A percentile compares a stretch with the other conserved stretches of the same genome.
Evolutionary conservation across 2,113 vertebrate genomes (phyloP).

Genomic region (Phrynocephalus versicolor): DNA sequence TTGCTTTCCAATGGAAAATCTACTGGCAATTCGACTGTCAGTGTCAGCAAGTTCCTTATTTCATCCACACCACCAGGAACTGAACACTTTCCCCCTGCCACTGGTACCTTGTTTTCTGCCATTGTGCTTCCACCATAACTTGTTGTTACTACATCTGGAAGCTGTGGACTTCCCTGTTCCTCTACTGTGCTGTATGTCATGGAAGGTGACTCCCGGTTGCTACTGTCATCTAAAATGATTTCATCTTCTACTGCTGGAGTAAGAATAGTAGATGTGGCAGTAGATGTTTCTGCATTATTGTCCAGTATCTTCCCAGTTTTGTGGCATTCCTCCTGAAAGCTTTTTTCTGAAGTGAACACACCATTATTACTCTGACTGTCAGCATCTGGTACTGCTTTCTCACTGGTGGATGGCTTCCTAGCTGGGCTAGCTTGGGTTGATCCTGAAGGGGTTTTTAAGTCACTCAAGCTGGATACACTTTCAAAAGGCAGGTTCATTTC

Average conservation of each 20-base stretch:
- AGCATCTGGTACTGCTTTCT: slow-evolving; percentile 45
- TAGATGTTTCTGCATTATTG: slow-evolving; percentile 18
- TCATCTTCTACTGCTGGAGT: slow-evolving; percentile 1
- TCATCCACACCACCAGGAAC: slow-evolving; percentile 62
- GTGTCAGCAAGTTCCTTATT: slow-evolving; percentile 69
- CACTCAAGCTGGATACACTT: slow-evolving; percentile 83
- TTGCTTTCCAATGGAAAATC: slow-evolving; percentile 24
- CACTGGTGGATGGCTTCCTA: slow-evolving; percentile 29
- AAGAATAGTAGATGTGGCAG: not conserved
- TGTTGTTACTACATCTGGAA: not conserved
- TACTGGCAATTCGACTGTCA: slow-evolving; percentile 54
- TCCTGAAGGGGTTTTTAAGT: slow-evolving; percentile 71
- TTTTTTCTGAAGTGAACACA: slow-evolving; percentile 43
- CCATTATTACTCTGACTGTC: slow-evolving; percentile 54
- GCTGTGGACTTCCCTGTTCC: fast-evolving
- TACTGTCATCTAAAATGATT: not conserved
- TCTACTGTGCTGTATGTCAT: not conserved
- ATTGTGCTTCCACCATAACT: not conserved
- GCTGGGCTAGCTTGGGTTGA: slow-evolving; percentile 81
- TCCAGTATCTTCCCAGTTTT: not conserved
- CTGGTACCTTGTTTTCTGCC: not conserved
- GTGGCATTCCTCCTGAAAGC: slow-evolving; percentile 41
- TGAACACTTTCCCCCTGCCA: slow-evolving; percentile 16
- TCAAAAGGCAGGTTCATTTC: slow-evolving; percentile 80
- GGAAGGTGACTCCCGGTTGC: not conserved